Conservation (phyloP, 1,140 invertebrate genomes). For the Drosophila orena region DNA sequence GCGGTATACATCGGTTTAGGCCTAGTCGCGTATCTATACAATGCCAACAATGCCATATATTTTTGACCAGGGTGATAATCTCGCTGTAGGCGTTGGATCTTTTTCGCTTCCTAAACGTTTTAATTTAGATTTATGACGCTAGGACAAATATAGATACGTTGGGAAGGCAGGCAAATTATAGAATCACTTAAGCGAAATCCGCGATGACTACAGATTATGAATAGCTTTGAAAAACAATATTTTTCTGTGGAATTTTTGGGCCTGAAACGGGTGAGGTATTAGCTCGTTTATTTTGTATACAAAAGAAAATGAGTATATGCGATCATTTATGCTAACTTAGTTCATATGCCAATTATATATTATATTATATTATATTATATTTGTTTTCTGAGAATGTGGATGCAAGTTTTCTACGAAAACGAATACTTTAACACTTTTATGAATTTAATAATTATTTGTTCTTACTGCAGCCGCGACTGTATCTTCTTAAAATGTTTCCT, state of each 20-base stretch:
- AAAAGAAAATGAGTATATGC: neutral
- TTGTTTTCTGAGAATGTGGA: neutral
- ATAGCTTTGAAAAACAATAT: conserved; percentile 49
- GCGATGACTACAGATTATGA: conserved; percentile 54
- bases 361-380: no score
- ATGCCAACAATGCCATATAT: neutral
- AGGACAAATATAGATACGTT: conserved; percentile 25
- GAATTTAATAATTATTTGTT: neutral
- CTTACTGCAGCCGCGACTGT: neutral
- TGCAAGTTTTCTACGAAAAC: no score
- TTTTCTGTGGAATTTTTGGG: conserved; percentile 23
- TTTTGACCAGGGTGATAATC: conserved; percentile 64
- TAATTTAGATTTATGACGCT: conserved; percentile 46
- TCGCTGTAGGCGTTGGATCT: conserved; percentile 49
- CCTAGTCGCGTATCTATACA: conserved; percentile 37
- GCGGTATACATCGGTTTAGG: conserved; percentile 29
- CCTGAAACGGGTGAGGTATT: conserved; percentile 6
- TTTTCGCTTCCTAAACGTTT: conserved; percentile 55
- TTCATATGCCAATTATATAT: no score
- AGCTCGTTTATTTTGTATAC: neutral
- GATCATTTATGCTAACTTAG: no score
- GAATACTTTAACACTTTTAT: neutral
- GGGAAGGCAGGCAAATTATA: conserved; percentile 47
- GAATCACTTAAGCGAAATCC: conserved; percentile 58
- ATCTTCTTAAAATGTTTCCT: neutral